These are phyloP conservation scores for Cichladusa arquata DNA, from an alignment of 2,113 vertebrate species.

Conservation along the genomic window DNA sequence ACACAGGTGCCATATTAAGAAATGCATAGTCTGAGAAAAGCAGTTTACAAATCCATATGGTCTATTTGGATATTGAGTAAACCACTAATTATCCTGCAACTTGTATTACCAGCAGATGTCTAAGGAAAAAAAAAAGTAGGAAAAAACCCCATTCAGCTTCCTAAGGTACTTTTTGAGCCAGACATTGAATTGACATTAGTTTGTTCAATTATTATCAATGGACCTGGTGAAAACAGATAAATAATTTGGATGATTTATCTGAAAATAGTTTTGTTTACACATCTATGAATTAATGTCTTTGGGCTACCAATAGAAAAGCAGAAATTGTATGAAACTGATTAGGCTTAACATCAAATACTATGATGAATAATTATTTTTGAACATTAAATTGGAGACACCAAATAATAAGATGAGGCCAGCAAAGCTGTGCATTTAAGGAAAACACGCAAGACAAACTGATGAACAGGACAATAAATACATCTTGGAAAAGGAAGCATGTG, in stretches of 20 bases:
- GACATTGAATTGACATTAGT: background rate
- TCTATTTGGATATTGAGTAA: background rate
- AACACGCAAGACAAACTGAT: accelerated
- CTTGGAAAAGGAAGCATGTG: background rate
- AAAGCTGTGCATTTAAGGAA: background rate
- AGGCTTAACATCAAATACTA: background rate
- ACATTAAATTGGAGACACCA: background rate
- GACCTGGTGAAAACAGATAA: background rate
- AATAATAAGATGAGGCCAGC: background rate
- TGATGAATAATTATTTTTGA: background rate
- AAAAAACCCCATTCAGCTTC: background rate
- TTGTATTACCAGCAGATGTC: background rate
- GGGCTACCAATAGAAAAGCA: background rate
- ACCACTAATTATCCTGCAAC: background rate
- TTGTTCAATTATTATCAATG: background rate
- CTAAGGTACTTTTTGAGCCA: background rate
- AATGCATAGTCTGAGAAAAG: background rate
- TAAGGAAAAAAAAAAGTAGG: background rate
- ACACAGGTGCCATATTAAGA: background rate
- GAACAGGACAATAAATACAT: background rate
- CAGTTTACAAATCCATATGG: background rate
- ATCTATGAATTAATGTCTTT: background rate
- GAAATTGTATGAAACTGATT: background rate
- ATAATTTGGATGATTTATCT: background rate
- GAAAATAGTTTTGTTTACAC: background rate